Evolutionary conservation across 2,888 invertebrate species (phyloP).

Genomic region (Epiblema foenella): DNA sequence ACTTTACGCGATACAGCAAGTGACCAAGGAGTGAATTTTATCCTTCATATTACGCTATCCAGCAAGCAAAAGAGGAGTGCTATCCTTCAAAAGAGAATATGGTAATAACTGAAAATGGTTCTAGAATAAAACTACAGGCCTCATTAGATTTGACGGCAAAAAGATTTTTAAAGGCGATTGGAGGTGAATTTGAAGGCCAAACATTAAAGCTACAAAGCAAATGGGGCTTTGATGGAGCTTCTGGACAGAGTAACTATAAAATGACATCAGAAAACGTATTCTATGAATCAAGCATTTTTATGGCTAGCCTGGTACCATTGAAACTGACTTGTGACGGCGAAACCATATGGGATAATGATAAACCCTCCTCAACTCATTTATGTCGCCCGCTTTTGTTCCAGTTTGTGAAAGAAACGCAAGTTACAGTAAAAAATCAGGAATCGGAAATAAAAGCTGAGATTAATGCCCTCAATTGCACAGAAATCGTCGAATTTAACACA

Average conservation of each 20-base stretch:
- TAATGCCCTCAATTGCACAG: conserved; percentile 8
- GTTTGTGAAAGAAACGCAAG: conserved; percentile 1
- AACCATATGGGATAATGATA: conserved; percentile 2
- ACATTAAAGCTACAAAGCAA: too few relatives aligned
- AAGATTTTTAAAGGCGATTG: too few relatives aligned
- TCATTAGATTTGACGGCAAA: too few relatives aligned
- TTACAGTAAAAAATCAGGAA: conserved; percentile 1
- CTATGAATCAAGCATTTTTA: conserved; percentile 5
- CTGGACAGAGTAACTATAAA: conserved; percentile 9
- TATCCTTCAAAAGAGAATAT: too few relatives aligned
- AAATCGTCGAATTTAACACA: conserved; percentile 3
- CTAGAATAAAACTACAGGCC: too few relatives aligned
- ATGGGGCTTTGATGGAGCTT: too few relatives aligned
- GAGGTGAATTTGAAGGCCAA: too few relatives aligned
- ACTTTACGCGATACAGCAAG: too few relatives aligned
- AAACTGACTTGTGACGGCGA: conserved; percentile 5
- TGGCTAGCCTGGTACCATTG: conserved; percentile 6
- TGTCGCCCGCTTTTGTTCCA: conserved; percentile 9
- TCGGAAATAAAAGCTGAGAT: conserved; percentile 6
- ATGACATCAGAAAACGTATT: conserved; percentile 3
- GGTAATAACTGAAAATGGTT: too few relatives aligned
- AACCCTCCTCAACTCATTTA: not conserved
- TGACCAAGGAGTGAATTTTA: too few relatives aligned
- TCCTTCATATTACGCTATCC: too few relatives aligned
- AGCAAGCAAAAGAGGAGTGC: too few relatives aligned